Conservation (phyloP, 2,113 vertebrate species). For the Xyrauchen texanus region DNA sequence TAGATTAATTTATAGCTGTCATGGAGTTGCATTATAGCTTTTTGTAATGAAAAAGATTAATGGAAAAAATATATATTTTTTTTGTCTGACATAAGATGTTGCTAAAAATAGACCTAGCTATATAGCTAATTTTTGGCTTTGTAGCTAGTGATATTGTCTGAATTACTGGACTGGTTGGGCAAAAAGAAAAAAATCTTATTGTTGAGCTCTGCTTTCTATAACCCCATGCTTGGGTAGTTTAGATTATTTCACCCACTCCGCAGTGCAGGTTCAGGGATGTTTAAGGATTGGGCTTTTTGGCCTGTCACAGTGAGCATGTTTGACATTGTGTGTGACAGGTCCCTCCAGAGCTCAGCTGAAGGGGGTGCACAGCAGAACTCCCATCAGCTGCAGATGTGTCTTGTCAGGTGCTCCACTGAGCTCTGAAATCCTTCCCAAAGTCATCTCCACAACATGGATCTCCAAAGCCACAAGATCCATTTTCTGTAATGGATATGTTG, state of each 20-base stretch:
- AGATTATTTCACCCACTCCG: not conserved
- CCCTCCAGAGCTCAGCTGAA: slow-evolving; percentile 29
- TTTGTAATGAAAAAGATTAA: too few relatives aligned
- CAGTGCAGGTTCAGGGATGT: slow-evolving; percentile 9
- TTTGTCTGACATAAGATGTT: too few relatives aligned
- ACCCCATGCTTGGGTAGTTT: slow-evolving; percentile 31
- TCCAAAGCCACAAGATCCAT: slow-evolving; percentile 33
- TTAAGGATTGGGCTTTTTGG: slow-evolving; percentile 28
- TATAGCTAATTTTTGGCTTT: too few relatives aligned
- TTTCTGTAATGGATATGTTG: slow-evolving; percentile 54
- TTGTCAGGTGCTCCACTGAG: slow-evolving; percentile 41
- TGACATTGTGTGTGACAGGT: slow-evolving; percentile 17
- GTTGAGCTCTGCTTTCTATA: not conserved
- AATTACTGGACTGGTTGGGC: too few relatives aligned
- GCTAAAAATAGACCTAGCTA: too few relatives aligned
- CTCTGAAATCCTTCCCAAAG: slow-evolving; percentile 37
- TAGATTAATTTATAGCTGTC: too few relatives aligned
- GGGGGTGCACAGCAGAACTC: slow-evolving; percentile 1
- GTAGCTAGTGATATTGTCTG: too few relatives aligned
- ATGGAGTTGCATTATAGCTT: too few relatives aligned
- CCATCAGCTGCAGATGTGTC: slow-evolving; percentile 7
- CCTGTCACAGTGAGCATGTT: slow-evolving; percentile 23
- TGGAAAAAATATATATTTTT: too few relatives aligned
- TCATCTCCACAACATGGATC: slow-evolving; percentile 42
- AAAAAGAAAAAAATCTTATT: too few relatives aligned